Evolutionary conservation across 1,140 invertebrate species (phyloP).

Genomic region (Ruditapes philippinarum): DNA sequence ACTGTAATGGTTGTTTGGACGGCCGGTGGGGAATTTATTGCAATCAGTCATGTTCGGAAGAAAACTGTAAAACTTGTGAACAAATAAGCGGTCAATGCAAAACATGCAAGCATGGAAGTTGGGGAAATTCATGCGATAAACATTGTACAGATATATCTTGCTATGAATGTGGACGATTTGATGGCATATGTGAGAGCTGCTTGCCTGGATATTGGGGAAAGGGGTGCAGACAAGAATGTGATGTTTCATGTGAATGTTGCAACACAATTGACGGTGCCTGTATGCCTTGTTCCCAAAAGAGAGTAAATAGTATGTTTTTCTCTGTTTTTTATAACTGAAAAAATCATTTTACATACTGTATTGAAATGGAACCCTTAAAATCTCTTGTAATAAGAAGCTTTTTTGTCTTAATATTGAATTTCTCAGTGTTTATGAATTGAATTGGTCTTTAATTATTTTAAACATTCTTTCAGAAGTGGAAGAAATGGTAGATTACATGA

Average conservation of each 20-base stretch:
- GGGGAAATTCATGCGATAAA: conserved; percentile 32
- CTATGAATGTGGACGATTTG: neutral
- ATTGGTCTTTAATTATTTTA: no score
- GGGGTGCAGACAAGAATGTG: neutral
- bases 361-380: no score
- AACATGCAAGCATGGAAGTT: neutral
- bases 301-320: neutral
- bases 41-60: neutral
- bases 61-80: neutral
- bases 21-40: neutral
- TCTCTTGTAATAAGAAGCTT: no score
- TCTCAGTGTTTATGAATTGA: no score
- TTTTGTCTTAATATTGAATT: no score
- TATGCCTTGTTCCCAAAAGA: neutral
- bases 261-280: neutral
- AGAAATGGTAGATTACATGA: neutral
- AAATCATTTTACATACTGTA: no score
- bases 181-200: conserved; percentile 25
- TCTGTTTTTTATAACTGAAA: neutral
- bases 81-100: neutral
- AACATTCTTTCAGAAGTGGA: neutral
- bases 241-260: neutral
- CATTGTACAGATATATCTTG: neutral
- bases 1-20: neutral
- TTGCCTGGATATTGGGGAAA: neutral